Conservation (phyloP, 2,797 vertebrate genomes). For the Leontocebus nigricollis region DNA sequence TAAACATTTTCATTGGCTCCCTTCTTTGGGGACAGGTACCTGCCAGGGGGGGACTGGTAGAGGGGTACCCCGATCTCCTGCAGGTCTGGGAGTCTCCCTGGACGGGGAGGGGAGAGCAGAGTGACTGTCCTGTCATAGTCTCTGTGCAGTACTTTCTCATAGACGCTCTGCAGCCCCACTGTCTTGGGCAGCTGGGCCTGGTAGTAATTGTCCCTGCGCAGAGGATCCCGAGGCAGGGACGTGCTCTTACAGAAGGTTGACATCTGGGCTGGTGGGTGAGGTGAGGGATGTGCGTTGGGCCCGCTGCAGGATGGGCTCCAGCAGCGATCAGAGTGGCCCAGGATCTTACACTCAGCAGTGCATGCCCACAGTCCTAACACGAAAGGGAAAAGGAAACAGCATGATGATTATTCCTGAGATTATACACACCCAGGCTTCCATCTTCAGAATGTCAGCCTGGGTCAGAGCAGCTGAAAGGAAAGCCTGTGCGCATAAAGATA, state of each 20-base stretch:
- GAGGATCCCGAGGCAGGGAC: slow-evolving; percentile 91
- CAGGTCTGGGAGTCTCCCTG: slow-evolving; percentile 93
- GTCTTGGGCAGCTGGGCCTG: slow-evolving; percentile 93
- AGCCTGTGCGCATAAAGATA: not conserved
- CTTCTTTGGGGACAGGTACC: slow-evolving; percentile 87
- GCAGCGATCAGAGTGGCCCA: slow-evolving; percentile 97
- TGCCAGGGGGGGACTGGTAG: slow-evolving; percentile 89
- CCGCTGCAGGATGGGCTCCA: slow-evolving; percentile 95
- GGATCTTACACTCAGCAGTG: slow-evolving; percentile 96
- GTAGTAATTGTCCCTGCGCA: slow-evolving; percentile 93
- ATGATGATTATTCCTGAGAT: not conserved
- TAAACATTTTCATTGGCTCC: slow-evolving; percentile 84
- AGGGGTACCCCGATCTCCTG: slow-evolving; percentile 93
- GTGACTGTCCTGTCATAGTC: slow-evolving; percentile 94
- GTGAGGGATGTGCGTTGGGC: slow-evolving; percentile 87
- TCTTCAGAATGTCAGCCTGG: not conserved
- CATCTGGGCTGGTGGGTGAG: slow-evolving; percentile 87
- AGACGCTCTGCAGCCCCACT: slow-evolving; percentile 93
- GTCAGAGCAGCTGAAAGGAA: not conserved
- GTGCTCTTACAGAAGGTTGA: slow-evolving; percentile 96
- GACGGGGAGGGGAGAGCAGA: slow-evolving; percentile 91
- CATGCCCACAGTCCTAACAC: slow-evolving; percentile 95
- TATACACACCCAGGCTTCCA: not conserved
- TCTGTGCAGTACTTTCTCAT: slow-evolving; percentile 94
- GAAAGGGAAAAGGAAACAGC: not conserved